Base-by-base conservation (phyloP, 2,888 invertebrate genomes). In the Lycophotia porphyrea region DNA sequence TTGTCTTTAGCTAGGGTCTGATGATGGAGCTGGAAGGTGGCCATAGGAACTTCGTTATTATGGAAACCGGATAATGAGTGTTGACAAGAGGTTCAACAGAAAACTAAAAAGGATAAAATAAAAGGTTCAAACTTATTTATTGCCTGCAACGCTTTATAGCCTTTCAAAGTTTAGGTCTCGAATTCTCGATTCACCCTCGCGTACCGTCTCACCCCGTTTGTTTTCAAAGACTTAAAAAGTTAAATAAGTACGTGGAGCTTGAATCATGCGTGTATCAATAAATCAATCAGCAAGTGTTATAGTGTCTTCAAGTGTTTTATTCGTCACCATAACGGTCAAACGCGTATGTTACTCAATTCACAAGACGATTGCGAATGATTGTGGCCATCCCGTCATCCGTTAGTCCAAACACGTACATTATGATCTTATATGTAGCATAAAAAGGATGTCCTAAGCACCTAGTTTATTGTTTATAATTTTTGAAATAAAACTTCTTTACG, bases 321-420 rank as follows among this genome's bases (percentile, higher is more conserved):
- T 67, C 44, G 64, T 63, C 69, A 24, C 39, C 44, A 65, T 73
- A 71, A 70, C 34, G 63, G 61, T 24, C 68, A 63, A 69, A 34
- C 36, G 44, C 31, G 67, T 84, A 61, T 65, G 74, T 81, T 81
- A 71, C 81, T 18, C 71, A 84, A 76, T 81, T 72, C 58, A 72
- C 27, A 67, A 52, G 70, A 15, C 60, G 65, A 71, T 85, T 87
- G 66, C 66, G 31, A 74, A 76, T 86, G 76, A 84, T 76, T 76
- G 70, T 73, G 21, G 24, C 31, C 78, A 84, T 86, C 84, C 78
- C 15, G 52, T 44, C 78, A 84, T 84, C 69, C 60, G 82, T 58
- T 49, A 78, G 64, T 74, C 68, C 18, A 15, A 31, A n/a, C 74
- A 81, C 70, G 77, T 78, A 61, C 21, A 27, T 77, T 49, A 75